Evolutionary conservation across 2,113 vertebrate species (phyloP), one percentile per base, ranked within the genome.

Genomic region (Astur gentilis): DNA sequence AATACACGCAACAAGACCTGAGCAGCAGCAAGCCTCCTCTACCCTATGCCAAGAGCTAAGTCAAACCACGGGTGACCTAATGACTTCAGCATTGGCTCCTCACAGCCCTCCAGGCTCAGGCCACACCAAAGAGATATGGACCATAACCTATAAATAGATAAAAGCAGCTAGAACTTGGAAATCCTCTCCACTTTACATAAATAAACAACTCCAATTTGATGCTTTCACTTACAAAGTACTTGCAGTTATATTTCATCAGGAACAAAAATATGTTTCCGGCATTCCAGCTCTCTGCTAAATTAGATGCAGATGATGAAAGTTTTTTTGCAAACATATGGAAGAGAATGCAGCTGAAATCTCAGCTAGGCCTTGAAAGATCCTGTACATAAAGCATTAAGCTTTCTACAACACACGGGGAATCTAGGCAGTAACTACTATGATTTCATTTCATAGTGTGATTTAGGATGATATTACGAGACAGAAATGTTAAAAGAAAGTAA

Each of bases 231-330:
- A 7, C 36, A 36, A 52, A 57, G 78, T 12, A 54, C 36, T 72
- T 5, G 25, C 80, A 88, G 47, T 80, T 76, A 4, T 47, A 77
- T 58, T 92, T 78, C 66, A 93, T 52, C 32, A 58, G 40, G 65
- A 95, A 83, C 21, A 60, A 83, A 91, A 92, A 71, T 34, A 34
- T 5, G 44, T 75, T 96, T 93, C 94, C 20, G 5, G 83, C 86
- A 92, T 67, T 89, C 69, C 83, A 89, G 55, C 88, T 83, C 76
- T 77, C 71, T 70, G 50, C 58, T 95, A 95, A 97, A 96, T 96
- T 64, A 75, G 64, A 92, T 36, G 31, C 95, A 97, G 73, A 57
- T 85, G 94, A 88, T 8, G 55, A 71, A 75, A 27, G 5, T 1
- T 80, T 67, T 73, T 80, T 79, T n/a, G 42, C 90, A 92, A 91